Evolutionary conservation across 1,140 invertebrate genomes (phyloP).

Genomic region (Cotesia typhae): DNA sequence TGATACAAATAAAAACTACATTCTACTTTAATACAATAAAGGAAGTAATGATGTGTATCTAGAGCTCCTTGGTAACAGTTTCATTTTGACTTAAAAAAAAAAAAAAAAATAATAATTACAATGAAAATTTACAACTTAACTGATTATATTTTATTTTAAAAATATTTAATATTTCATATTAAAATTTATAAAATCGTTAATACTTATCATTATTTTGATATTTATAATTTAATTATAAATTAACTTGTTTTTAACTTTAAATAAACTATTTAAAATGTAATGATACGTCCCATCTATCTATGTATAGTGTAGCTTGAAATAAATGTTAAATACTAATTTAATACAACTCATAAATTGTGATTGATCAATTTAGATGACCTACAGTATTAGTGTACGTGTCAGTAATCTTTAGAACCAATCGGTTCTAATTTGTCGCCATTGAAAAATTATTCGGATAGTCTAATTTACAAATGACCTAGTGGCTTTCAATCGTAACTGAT

Average conservation of each 20-base stretch:
- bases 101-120: no score
- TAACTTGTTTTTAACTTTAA: no score
- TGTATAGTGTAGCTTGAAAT: background rate
- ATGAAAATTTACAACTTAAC: background rate
- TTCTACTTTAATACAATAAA: no score
- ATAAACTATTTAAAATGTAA: background rate
- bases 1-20: no score
- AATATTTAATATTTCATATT: constrained; percentile 20
- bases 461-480: constrained; percentile 20
- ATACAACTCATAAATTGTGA: constrained; percentile 4
- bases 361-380: constrained; percentile 2
- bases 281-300: background rate
- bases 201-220: background rate
- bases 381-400: background rate
- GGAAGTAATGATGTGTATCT: no score
- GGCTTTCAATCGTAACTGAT: constrained; percentile 12
- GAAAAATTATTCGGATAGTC: constrained; percentile 13
- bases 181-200: constrained; percentile 10
- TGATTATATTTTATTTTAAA: constrained; percentile 24
- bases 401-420: constrained; percentile 22
- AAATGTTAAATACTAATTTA: background rate
- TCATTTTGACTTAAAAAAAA: no score
- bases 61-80: no score
- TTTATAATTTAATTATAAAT: background rate
- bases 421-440: constrained; percentile 21